Evolutionary conservation across 2,888 invertebrate genomes (phyloP).

Genomic region (Prionchulus punctatus): DNA sequence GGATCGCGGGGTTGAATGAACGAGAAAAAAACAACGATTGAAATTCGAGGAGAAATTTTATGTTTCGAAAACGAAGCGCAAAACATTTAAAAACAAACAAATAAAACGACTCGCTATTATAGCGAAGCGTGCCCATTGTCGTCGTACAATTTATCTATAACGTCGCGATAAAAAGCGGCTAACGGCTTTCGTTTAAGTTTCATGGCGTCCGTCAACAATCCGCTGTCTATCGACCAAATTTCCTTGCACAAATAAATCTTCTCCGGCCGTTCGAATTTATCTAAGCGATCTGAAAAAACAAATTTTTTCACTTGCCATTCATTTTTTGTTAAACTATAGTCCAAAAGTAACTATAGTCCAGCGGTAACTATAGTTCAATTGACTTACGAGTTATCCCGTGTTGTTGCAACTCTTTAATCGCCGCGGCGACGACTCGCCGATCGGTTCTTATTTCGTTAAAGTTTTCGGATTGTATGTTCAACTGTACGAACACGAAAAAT

Average conservation of each 20-base stretch:
- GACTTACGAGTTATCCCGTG: not conserved
- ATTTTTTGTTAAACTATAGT: no score
- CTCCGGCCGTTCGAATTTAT: constrained; percentile 77
- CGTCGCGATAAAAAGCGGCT: constrained; percentile 74
- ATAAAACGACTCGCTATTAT: not conserved
- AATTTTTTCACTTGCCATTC: no score
- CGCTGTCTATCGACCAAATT: constrained; percentile 92
- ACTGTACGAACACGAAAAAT: not conserved
- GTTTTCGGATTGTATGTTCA: not conserved
- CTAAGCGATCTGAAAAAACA: constrained; percentile 66
- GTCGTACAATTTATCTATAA: constrained; percentile 78
- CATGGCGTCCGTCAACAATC: constrained; percentile 90
- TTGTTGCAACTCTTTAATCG: not conserved
- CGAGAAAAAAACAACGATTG: no score
- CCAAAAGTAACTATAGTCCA: no score
- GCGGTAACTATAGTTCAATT: no score
- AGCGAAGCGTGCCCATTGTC: no score
- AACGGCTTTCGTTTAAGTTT: constrained; percentile 92
- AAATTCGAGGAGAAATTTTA: no score
- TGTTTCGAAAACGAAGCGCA: no score
- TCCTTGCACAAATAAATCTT: constrained; percentile 72
- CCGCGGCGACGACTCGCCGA: not conserved
- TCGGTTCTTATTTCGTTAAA: not conserved
- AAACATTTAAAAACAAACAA: no score
- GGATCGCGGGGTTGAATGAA: no score